Evolutionary conservation across 2,797 vertebrate species (phyloP).

Genomic region (Cossypha niveicapilla): DNA sequence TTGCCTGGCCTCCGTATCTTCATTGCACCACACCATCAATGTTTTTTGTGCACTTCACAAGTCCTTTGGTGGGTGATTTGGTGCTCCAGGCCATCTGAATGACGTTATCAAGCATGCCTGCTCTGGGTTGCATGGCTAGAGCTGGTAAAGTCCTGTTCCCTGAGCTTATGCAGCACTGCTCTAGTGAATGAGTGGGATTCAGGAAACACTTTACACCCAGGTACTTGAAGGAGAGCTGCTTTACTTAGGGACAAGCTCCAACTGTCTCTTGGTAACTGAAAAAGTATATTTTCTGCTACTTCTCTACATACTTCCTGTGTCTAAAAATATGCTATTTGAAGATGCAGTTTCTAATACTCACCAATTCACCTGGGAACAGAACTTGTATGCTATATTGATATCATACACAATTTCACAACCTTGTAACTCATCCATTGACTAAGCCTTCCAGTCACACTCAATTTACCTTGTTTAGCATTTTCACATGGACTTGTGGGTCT

Average conservation of each 20-base stretch:
- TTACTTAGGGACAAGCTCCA: background rate
- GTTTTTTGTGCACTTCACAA: accelerated
- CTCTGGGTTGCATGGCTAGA: background rate
- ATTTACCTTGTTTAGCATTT: background rate
- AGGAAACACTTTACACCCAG: background rate
- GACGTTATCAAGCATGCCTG: accelerated
- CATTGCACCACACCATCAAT: accelerated
- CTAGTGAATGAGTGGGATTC: background rate
- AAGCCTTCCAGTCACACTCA: background rate
- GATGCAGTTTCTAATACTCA: background rate
- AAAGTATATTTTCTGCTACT: background rate
- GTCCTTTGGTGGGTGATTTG: accelerated
- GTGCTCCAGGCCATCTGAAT: background rate
- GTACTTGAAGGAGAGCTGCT: background rate
- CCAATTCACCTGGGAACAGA: background rate
- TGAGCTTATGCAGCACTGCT: background rate
- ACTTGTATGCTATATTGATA: background rate
- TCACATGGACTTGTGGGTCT: background rate
- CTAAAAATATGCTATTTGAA: conserved; percentile 36
- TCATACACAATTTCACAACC: background rate
- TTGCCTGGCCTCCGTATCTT: background rate
- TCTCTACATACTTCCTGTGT: background rate
- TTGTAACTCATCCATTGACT: background rate
- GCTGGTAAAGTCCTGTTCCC: background rate
- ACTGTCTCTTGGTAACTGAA: conserved; percentile 45